phyloP scores from a whole-genome alignment of 2,113 vertebrate species.

The Oryctolagus cuniculus region mOryCun1.1 NC_091453.1:14277501-14278000 shows the following conservation, averaged over 20 bases:
- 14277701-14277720: conserved; percentile 38
- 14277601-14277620: background rate
- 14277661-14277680: background rate
- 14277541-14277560: background rate
- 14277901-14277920: no score
- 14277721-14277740: background rate
- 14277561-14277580: background rate
- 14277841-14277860: conserved; percentile 42
- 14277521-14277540: background rate
- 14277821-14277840: conserved; percentile 37
- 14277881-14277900: background rate
- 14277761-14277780: conserved; percentile 36
- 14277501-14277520: no score
- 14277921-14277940: no score
- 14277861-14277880: conserved; percentile 25
- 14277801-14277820: conserved; percentile 35
- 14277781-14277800: conserved; percentile 55
- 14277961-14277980: no score
- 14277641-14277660: conserved; percentile 20
- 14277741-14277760: conserved; percentile 35
- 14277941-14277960: no score
- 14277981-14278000: no score
- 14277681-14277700: conserved; percentile 39
- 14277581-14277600: conserved; percentile 11
- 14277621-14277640: conserved; percentile 49